These are phyloP conservation scores for Egretta garzetta DNA, from an alignment of 2,113 vertebrate genomes.

Conservation along the genomic window DNA sequence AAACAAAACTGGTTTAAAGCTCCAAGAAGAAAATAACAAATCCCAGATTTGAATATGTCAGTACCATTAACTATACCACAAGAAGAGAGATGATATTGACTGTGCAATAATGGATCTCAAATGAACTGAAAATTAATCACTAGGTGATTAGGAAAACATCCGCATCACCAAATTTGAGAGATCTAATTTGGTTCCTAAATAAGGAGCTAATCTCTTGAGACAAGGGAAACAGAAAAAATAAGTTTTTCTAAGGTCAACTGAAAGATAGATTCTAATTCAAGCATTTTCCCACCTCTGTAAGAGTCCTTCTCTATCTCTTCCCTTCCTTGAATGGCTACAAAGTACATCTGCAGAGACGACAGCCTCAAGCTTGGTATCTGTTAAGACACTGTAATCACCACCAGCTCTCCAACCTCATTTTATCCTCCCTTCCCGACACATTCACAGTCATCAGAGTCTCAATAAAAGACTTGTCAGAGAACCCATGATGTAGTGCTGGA, in stretches of 20 bases:
- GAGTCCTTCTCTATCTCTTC: neutral
- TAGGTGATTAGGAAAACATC: slow-evolving; percentile 13
- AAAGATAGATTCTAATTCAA: neutral
- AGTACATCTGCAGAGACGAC: neutral
- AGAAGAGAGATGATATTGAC: neutral
- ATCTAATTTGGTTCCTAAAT: slow-evolving; percentile 33
- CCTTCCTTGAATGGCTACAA: neutral
- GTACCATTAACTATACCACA: neutral
- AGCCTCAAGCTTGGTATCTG: neutral
- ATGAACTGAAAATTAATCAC: slow-evolving; percentile 34
- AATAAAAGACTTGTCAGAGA: neutral
- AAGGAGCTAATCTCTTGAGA: neutral
- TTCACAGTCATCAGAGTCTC: neutral
- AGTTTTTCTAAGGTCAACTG: neutral
- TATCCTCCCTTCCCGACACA: neutral
- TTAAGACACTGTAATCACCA: neutral
- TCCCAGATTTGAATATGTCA: neutral
- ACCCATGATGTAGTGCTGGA: neutral
- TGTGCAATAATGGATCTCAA: neutral
- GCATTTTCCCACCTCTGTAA: neutral
- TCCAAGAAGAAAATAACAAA: neutral
- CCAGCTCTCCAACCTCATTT: neutral
- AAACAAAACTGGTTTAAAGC: neutral
- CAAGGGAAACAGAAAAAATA: neutral
- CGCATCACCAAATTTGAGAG: neutral